These are phyloP conservation scores for Gymnothorax reevesii DNA, from an alignment of 2,797 vertebrate species.

Conservation along the genomic window DNA sequence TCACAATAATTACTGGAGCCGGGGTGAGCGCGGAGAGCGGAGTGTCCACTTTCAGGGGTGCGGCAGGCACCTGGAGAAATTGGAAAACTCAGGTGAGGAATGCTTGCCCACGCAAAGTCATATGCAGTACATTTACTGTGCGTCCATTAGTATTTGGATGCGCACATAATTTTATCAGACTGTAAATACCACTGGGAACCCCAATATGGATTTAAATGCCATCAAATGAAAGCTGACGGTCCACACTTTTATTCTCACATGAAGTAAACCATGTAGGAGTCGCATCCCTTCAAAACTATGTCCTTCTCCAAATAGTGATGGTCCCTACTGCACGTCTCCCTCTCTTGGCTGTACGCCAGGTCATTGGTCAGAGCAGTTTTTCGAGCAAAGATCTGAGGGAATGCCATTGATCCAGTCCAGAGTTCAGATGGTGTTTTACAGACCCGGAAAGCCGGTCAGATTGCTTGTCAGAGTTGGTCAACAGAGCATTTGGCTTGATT, in stretches of 20 bases:
- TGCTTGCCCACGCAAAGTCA: background rate
- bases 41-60: slow-evolving; percentile 91
- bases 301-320: too few relatives aligned
- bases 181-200: too few relatives aligned
- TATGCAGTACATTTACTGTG: background rate
- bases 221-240: too few relatives aligned
- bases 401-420: slow-evolving; percentile 7
- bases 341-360: background rate
- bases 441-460: background rate
- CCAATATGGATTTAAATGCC: too few relatives aligned
- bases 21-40: slow-evolving; percentile 94
- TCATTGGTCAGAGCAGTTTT: background rate
- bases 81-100: slow-evolving; percentile 90
- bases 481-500: background rate
- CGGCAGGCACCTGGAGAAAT: slow-evolving; percentile 92
- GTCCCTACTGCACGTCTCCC: background rate
- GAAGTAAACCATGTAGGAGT: too few relatives aligned
- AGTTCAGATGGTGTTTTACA: background rate
- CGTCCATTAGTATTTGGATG: too few relatives aligned
- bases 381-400: background rate
- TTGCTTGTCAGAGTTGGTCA: background rate
- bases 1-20: slow-evolving; percentile 87
- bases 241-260: too few relatives aligned
- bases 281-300: too few relatives aligned
- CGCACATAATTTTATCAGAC: too few relatives aligned